Conservation (phyloP, 2,888 invertebrate genomes). For the Pammene fasciana region DNA sequence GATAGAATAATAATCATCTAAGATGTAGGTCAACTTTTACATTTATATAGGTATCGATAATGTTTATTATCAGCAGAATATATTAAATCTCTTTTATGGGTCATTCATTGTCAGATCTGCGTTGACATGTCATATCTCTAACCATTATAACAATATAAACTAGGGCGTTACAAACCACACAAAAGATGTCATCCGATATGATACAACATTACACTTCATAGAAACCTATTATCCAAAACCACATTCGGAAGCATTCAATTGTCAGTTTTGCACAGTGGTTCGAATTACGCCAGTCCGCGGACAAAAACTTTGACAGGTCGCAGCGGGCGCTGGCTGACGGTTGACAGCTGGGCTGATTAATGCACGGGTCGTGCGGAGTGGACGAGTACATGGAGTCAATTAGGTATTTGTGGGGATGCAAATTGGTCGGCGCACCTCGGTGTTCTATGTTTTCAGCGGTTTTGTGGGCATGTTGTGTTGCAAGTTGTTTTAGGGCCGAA, state of each 20-base stretch:
- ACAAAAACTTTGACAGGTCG: conserved; percentile 43
- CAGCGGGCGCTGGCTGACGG: conserved; percentile 41
- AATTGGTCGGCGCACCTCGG: not conserved
- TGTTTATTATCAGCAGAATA: not conserved
- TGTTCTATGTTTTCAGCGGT: not conserved
- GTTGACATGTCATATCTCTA: not conserved
- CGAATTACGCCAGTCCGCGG: conserved; percentile 37
- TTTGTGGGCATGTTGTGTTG: not conserved
- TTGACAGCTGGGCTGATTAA: conserved; percentile 46
- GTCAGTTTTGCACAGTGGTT: conserved; percentile 41
- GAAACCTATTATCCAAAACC: conserved; percentile 9
- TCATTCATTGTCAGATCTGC: not conserved
- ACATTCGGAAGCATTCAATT: conserved; percentile 30
- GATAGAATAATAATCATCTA: too few species aligned
- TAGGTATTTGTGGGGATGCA: conserved; percentile 24
- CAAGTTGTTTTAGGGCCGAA: not conserved
- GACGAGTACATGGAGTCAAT: conserved; percentile 24
- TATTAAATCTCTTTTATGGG: not conserved
- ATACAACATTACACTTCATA: conserved; percentile 1
- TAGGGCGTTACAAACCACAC: not conserved
- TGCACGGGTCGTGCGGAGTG: conserved; percentile 29
- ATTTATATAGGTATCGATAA: too few species aligned
- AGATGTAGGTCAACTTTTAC: too few species aligned
- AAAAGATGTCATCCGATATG: conserved; percentile 9
- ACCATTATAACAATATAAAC: not conserved